Base-by-base conservation (phyloP, 2,888 invertebrate genomes). In the Abscondita cerata region DNA sequence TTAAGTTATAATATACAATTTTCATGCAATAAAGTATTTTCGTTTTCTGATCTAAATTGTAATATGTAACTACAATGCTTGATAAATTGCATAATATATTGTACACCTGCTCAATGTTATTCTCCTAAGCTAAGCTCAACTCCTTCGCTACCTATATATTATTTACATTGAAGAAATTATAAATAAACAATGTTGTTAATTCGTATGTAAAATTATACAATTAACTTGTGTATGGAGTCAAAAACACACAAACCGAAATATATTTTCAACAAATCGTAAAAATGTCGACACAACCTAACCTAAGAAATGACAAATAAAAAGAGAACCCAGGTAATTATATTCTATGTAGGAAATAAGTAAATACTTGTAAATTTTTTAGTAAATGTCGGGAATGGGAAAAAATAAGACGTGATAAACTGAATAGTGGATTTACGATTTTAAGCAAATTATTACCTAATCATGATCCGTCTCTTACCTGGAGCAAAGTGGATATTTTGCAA, bases 381-480 rank as follows among this genome's bases (percentile, higher is more conserved):
- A 64, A 64, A 48, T 56, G 86, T 67, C 84, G 87, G 73, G 85
- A 87, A 81, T 90, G 89, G 89, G 89, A 89, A 80, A 84, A 87
- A 72, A 85, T 87, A 73, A 82, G 89, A 73, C 82, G 89, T 72
- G 85, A 86, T 70, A 86, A 89, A 76, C 84, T 89, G 74, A 89
- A 88, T 71, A 76, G 80, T 11, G 81, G 81, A 41, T 85, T 85
- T 76, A 78, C 78, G 62, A 79, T 79, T 4, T 74, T 86, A 53
- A 78, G 80, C 52, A 82, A 83, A 71, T 76, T 83, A 48, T 70
- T 86, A 52, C 85, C 85, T 15, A 80, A 81, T 20, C 81, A 82
- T 72, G 82, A 83, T 69, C 80, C 81, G n/a, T 77, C 81, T 5
- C 66, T 74, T 5, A 75, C 69, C 9, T 71, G 80, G 63, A 79